Evolutionary conservation across 1,140 invertebrate genomes (phyloP), one percentile per base, ranked within the genome.

Genomic region (Liolophura sinensis): DNA sequence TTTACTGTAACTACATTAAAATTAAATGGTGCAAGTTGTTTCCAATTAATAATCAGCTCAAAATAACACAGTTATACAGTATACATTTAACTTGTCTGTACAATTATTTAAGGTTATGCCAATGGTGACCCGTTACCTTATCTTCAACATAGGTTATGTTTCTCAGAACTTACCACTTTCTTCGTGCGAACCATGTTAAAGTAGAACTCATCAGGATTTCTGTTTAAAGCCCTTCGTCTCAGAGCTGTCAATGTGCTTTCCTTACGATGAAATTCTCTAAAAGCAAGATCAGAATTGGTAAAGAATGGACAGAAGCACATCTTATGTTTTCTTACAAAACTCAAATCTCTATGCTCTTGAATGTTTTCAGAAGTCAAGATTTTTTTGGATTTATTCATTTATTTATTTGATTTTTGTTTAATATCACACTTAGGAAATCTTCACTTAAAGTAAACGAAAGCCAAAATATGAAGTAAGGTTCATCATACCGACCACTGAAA

Each of bases 121-220:
- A n/a, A n/a, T n/a, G n/a, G n/a, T n/a, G 24, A 54, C 18, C 7
- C 12, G 24, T 54, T 54, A 20, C 51, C 12, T 54, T 54, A 40
- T 54, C 12, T 20, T 54, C 24, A 12, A 12, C 51, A 12, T 20
- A 54, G 12, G 24, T 20, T 20, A 54, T 20, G 15, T 57, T 9
- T 0, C n/a, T 31, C 18, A 20, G 50, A 55, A 71, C 71, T 74
- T 82, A 88, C 88, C 75, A 90, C 86, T 1, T 94, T 85, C 85
- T 91, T 89, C 1, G 95, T 95, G 80, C 95, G 96, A 49, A 97
- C 91, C 97, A 99, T 99, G 76, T 98, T 96, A 85, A 94, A 96
- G 81, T 97, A 93, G 85, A 98, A 99, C 86, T 99, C 97, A 91
- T 99, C 96, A 1, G 95, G 95, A 89, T 99, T 99, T 81, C 90